These are phyloP conservation scores for Tragelaphus scriptus DNA, from an alignment of 2,113 vertebrate genomes.

Conservation along the genomic window DNA sequence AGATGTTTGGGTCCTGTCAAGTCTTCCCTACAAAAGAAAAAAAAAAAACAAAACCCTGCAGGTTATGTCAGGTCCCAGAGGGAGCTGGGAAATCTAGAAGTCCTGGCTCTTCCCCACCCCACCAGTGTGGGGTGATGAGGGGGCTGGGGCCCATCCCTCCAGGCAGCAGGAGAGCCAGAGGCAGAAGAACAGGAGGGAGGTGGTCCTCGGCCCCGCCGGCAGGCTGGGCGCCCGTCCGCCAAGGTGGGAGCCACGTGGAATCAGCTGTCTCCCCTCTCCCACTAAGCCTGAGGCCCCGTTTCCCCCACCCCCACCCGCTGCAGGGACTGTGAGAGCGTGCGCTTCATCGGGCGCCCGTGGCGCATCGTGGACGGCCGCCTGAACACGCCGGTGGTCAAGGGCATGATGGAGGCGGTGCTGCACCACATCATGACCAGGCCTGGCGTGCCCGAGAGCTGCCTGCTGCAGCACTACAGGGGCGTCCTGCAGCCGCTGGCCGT, in stretches of 20 bases:
- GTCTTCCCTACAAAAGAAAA: conserved; percentile 23
- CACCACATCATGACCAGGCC: conserved; percentile 92
- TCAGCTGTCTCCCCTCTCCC: rapidly evolving
- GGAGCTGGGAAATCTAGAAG: neutral
- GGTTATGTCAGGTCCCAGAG: neutral
- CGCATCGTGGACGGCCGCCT: conserved; percentile 91
- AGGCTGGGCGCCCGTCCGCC: no score
- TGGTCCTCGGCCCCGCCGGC: no score
- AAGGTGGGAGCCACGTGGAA: neutral
- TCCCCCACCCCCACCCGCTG: rapidly evolving
- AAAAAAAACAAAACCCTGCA: neutral
- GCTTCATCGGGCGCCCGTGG: conserved; percentile 93
- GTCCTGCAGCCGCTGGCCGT: conserved; percentile 90
- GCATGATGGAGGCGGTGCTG: conserved; percentile 93
- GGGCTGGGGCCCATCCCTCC: neutral
- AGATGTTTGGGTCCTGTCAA: conserved; percentile 62
- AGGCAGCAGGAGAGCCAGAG: rapidly evolving
- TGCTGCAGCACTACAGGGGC: conserved; percentile 88
- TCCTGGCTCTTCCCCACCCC: neutral
- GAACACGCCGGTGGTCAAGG: conserved; percentile 92
- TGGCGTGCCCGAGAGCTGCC: conserved; percentile 80
- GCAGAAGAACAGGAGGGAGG: neutral
- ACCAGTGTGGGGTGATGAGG: rapidly evolving
- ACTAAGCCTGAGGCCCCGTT: rapidly evolving
- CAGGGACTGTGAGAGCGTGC: conserved; percentile 73